Percentiles rank a stretch among this genome's conserved stretches.
Evolutionary conservation across 2,888 invertebrate species (phyloP).

Genomic region (Drosophila siamana): DNA sequence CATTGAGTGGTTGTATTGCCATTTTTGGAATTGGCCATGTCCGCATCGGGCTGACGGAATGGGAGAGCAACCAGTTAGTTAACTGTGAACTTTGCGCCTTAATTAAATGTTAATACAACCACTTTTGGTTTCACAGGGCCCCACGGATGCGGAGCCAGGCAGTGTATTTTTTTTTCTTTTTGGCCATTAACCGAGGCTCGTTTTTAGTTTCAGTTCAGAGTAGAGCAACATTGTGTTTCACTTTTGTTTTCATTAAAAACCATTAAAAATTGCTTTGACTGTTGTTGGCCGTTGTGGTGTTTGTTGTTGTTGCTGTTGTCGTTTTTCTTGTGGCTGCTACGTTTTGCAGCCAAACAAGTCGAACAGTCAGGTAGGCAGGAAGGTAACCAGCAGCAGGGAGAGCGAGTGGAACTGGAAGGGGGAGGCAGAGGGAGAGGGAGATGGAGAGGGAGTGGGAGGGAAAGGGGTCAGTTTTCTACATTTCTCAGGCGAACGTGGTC

Average conservation of each 20-base stretch:
- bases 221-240: slow-evolving; percentile 58
- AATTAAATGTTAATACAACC: slow-evolving; percentile 74
- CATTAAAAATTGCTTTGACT: slow-evolving; percentile 41
- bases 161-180: neutral
- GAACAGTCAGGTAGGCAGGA: slow-evolving; percentile 24
- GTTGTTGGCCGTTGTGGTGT: slow-evolving; percentile 10
- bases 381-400: neutral
- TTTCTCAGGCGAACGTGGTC: slow-evolving; percentile 41
- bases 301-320: neutral
- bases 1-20: slow-evolving; percentile 12
- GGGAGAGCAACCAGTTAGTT: slow-evolving; percentile 32
- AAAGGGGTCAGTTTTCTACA: slow-evolving; percentile 24
- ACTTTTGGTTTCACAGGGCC: slow-evolving; percentile 55
- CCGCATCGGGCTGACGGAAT: slow-evolving; percentile 6
- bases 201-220: neutral
- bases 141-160: slow-evolving; percentile 14
- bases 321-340: neutral
- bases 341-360: slow-evolving; percentile 37
- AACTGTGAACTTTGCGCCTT: slow-evolving; percentile 67
- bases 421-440: neutral
- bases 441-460: neutral
- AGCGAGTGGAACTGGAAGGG: neutral
- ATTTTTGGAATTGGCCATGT: slow-evolving; percentile 15
- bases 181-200: slow-evolving; percentile 35
- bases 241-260: slow-evolving; percentile 71